Base-by-base conservation (phyloP, 37 sponge, comb jelly and placozoan species). In the Dysidea cf. avara region DNA sequence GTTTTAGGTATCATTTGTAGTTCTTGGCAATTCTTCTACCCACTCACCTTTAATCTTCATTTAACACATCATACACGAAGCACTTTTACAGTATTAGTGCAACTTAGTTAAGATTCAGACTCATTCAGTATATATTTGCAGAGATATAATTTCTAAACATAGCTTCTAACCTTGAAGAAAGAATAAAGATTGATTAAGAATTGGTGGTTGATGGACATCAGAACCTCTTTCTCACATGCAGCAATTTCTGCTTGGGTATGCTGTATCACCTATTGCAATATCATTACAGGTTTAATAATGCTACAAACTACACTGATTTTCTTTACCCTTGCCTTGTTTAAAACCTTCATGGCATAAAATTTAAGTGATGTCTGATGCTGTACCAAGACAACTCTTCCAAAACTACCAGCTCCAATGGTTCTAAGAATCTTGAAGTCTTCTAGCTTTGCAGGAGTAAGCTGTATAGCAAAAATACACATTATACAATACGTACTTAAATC, bases 171-270 rank as follows among this genome's bases (percentile, higher is more conserved):
- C 88, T 98, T 98, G 75, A 95, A 98, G 47, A 78, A 68, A 50
- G 76, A 87, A 48, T 83, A 86, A 53, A 98, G 47, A 46, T 87
- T 86, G 57, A 98, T 94, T 12, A 98, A 75, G 56, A 98, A 98
- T 12, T 96, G 99, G 64, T 92, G 95, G 25, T 72, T 82, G 63
- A 98, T 89, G 13, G 99, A 82, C 34, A 87, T 74, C 3, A 98
- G 68, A 36, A 98, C 95, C 48, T 68, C 90, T 78, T 98, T 98
- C 82, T 98, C 99, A 46, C 95, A 95, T 47, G 92, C 76, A 0
- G 99, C 95, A 77, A 95, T 96, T 48, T 98, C 99, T n/a, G 95
- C 96, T 49, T 98, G 99, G 69, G 94, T 98, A 72, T 95, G 74
- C 61, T 95, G 94, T 34, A 94, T 93, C 54, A 98, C 89, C 89